Percentiles rank a stretch among this genome's conserved stretches.
phyloP scores from a whole-genome alignment of 2,797 vertebrate genomes.

The Pipistrellus kuhlii region DNA sequence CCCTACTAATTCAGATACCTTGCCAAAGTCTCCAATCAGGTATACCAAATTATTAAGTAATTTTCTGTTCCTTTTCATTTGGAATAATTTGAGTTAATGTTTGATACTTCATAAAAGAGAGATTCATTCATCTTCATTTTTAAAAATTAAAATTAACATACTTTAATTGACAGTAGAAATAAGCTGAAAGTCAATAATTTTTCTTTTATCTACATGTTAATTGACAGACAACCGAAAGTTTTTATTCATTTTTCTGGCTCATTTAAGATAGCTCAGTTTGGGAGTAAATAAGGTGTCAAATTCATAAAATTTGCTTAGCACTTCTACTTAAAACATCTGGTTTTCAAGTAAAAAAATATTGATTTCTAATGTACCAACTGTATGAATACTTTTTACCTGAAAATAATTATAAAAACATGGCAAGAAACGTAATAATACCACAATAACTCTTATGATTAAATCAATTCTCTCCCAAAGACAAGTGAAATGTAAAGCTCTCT shows the following conservation, averaged over 20 bases:
- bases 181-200: conserved; percentile 83
- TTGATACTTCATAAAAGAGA: conserved; percentile 79
- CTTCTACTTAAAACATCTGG: conserved; percentile 21
- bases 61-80: conserved; percentile 81
- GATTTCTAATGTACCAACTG: not conserved
- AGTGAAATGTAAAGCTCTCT: conserved; percentile 43
- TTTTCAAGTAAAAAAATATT: conserved; percentile 47
- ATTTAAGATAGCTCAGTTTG: conserved; percentile 39
- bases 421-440: conserved; percentile 48
- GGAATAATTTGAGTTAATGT: conserved; percentile 84
- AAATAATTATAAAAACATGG: conserved; percentile 64
- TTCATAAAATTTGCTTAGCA: conserved; percentile 50
- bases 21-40: conserved; percentile 58
- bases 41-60: conserved; percentile 68
- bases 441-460: conserved; percentile 43
- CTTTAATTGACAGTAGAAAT: conserved; percentile 82
- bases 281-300: conserved; percentile 58
- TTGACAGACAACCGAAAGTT: conserved; percentile 72
- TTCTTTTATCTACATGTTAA: conserved; percentile 79
- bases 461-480: conserved; percentile 20
- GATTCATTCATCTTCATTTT: conserved; percentile 86
- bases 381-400: conserved; percentile 53
- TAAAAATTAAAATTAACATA: conserved; percentile 84
- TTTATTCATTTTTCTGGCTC: conserved; percentile 66
- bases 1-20: not conserved